Percentiles rank a stretch among this genome's conserved stretches.
Conservation (phyloP, 35 echinoderm and acorn worm genomes). For the Hemicentrotus pulcherrimus region DNA sequence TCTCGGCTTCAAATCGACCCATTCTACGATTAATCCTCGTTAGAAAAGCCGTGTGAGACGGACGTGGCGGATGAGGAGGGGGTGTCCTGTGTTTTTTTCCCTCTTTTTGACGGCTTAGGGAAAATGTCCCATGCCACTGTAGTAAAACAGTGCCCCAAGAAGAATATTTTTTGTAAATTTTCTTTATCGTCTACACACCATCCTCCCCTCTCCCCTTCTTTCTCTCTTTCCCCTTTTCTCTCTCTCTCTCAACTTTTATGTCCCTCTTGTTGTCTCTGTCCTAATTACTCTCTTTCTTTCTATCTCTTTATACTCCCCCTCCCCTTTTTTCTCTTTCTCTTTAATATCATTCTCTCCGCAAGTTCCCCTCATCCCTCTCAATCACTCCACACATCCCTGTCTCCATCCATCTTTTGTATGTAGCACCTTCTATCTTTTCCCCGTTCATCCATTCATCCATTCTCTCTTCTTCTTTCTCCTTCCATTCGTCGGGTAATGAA, state of each 20-base stretch:
- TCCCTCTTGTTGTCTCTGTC: no score
- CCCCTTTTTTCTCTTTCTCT: background rate
- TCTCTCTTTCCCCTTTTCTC: background rate
- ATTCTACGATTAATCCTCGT: conserved; percentile 17
- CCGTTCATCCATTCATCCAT: background rate
- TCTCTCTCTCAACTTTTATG: background rate
- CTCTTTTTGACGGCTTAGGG: background rate
- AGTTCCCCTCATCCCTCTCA: background rate
- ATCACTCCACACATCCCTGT: background rate
- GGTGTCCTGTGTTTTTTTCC: background rate
- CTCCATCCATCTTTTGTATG: no score
- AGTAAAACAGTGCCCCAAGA: no score
- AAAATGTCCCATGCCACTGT: background rate
- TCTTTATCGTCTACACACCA: background rate
- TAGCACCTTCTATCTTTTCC: background rate
- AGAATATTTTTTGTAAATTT: no score
- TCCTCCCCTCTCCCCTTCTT: background rate
- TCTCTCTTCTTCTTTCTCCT: background rate
- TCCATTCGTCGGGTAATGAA: background rate
- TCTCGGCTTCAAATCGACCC: background rate
- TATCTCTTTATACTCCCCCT: background rate
- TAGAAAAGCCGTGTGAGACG: background rate
- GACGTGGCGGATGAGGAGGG: background rate
- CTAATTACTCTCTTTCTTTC: background rate
- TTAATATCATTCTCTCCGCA: background rate